Evolutionary conservation across 2,888 invertebrate genomes (phyloP), one percentile per base, ranked within the genome.

Genomic region (Sclerodermus sp.): DNA sequence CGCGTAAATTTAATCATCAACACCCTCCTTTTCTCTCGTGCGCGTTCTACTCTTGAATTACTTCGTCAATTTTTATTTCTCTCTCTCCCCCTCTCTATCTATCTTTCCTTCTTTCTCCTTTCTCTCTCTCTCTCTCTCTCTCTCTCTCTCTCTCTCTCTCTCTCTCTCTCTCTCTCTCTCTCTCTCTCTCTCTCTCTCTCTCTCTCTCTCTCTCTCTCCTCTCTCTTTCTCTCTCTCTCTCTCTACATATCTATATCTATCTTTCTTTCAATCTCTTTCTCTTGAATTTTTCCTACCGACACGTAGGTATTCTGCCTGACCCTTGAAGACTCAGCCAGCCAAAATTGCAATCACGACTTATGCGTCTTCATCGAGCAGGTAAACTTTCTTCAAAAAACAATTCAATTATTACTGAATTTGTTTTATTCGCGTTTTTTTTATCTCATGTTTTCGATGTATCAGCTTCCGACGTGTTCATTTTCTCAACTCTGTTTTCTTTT

Each of bases 281-380:
- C 34, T 13, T 4, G 34, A 34, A 4, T 8, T 34, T 34, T 4
- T 8, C 12, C 4, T 12, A 34, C 10, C 13, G 12, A 34, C 4
- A 12, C 4, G 12, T 4, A 12, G 13, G 12, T 13, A 8, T 34
- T 4, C 34, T 12, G 34, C 34, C 12, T 34, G n/a, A 13, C 34
- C 10, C 34, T 12, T 13, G 23, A 23, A 23, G 23, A n/a, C 4
- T 8, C 10, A 4, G 34, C 34, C 34, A 23, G 23, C 23, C 23
- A 23, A 23, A 23, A 23, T 23, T 23, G 23, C 76, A 76, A 77
- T 66, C 73, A 68, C 77, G 76, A 77, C 77, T 74, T 77, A 77
- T 77, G 77, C 77, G 76, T 77, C 77, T 74, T 67, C 75, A 71
- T 68, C 76, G 74, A 77, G 77, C 75, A 77, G 77, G 77, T 77